Evolutionary conservation across 2,888 invertebrate genomes (phyloP), one percentile per base, ranked within the genome.

Genomic region (Lithophane leautieri): DNA sequence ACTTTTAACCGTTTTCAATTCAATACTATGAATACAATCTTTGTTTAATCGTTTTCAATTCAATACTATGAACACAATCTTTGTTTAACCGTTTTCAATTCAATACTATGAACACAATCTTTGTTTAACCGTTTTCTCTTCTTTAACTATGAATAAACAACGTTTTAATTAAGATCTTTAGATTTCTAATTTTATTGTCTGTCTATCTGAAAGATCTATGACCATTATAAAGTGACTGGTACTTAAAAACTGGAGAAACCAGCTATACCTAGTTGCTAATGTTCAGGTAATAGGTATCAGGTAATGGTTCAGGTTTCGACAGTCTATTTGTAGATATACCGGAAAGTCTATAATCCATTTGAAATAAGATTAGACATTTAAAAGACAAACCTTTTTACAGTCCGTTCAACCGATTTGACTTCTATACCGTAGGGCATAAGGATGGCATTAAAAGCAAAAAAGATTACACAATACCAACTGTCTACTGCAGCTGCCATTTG

Each of bases 241-340:
- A 34, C 16, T 42, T 19, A 50, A 50, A 78, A 25, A 56, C 42
- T 58, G 22, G 56, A 72, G 2, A 63, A 58, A 77, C 72, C n/a
- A 58, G 22, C 14, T 25, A 47, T 40, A 47, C 7, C 47, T n/a
- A 56, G 61, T 54, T 25, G 14, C 8, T 40, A n/a, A 40, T 47
- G 22, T 28, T 61, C 25, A 40, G 6, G 4, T 44, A 14, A 47
- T 11, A n/a, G n/a, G n/a, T n/a, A 7, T 14, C 16, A 34, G 34
- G 9, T 52, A 6, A 50, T 58, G 12, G 12, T 22, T 44, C 12
- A 25, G 28, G 47, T 62, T n/a, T 22, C 0, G 0, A 52, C 28
- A 16, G n/a, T 34, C 2, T 34, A n/a, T 6, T 16, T 66, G 28
- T 34, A 2, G 22, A 66, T 66, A 7, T 3, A 34, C 34, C 6